Percentiles rank a stretch among this genome's conserved stretches.
These are phyloP conservation scores for Staurois parvus DNA, from an alignment of 2,797 vertebrate genomes.

Conservation along the genomic window DNA sequence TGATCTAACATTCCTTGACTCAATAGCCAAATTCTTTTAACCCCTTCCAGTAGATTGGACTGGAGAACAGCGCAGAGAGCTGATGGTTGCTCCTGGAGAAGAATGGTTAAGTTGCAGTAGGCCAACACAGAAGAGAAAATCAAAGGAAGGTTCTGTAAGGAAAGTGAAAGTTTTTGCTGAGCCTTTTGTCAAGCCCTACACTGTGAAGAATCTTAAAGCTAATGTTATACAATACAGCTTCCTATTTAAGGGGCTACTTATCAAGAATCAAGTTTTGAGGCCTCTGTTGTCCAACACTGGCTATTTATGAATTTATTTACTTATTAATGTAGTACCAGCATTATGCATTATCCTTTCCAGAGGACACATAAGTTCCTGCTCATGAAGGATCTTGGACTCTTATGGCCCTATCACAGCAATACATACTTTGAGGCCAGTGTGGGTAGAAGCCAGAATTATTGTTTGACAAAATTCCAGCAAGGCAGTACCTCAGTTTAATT, in stretches of 20 bases:
- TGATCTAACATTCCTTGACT: conserved; percentile 99
- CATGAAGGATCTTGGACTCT: too few species aligned
- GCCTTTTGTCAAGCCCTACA: conserved; percentile 7
- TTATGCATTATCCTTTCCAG: too few species aligned
- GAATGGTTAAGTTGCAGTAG: background rate
- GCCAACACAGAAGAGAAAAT: conserved; percentile 31
- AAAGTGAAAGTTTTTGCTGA: conserved; percentile 43
- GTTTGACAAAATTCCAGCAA: too few species aligned
- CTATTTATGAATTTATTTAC: too few species aligned
- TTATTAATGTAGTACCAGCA: too few species aligned
- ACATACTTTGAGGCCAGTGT: too few species aligned
- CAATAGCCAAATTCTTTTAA: conserved; percentile 98
- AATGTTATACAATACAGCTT: background rate
- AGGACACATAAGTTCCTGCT: too few species aligned
- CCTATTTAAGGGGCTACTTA: background rate
- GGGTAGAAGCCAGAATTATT: too few species aligned
- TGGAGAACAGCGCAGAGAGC: background rate
- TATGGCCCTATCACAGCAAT: too few species aligned
- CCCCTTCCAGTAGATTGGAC: background rate
- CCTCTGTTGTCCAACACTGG: too few species aligned
- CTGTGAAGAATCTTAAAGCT: conserved; percentile 3
- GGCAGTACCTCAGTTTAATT: too few species aligned
- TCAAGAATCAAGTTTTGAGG: background rate
- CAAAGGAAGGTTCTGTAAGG: conserved; percentile 35
- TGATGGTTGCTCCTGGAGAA: background rate